A percentile compares a stretch with the other conserved stretches of the same genome.
These are phyloP conservation scores for Fissipunctia ypsillon DNA, from an alignment of 2,888 invertebrate genomes.

Conservation along the genomic window DNA sequence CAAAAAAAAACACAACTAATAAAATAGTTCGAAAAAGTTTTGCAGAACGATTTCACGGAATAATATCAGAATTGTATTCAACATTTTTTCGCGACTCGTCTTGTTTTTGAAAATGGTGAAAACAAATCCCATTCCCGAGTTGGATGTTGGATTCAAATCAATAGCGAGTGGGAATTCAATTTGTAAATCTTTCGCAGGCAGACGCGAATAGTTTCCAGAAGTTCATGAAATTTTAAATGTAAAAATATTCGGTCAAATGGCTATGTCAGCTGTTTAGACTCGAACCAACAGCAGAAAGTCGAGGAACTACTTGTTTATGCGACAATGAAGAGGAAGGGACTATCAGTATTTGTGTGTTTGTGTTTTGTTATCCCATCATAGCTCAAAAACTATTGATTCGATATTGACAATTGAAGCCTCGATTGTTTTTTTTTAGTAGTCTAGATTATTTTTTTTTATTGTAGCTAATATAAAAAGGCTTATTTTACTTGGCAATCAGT, in stretches of 20 bases:
- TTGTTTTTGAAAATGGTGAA: slow-evolving; percentile 54
- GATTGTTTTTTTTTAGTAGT: background rate
- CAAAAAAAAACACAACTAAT: background rate
- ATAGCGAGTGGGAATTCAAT: slow-evolving; percentile 67
- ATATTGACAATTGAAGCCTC: background rate
- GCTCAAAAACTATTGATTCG: background rate
- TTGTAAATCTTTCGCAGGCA: slow-evolving; percentile 63
- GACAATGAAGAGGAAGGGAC: background rate
- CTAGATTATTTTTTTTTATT: background rate
- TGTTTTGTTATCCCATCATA: background rate
- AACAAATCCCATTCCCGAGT: slow-evolving; percentile 67
- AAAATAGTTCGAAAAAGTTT: slow-evolving; percentile 23
- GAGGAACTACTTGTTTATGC: background rate
- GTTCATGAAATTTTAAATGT: slow-evolving; percentile 53
- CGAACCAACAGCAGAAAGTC: background rate
- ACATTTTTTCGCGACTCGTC: slow-evolving; percentile 39
- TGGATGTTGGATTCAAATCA: slow-evolving; percentile 66
- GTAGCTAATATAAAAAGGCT: too few species aligned
- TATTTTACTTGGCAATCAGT: too few species aligned
- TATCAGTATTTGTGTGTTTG: background rate
- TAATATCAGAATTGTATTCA: slow-evolving; percentile 10
- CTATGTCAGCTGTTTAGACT: slow-evolving; percentile 17
- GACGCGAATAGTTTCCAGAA: slow-evolving; percentile 55
- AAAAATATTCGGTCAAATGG: slow-evolving; percentile 21
- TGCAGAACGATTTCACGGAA: slow-evolving; percentile 25